Evolutionary conservation across 2,797 vertebrate species (phyloP).

Genomic region (Babyrousa celebensis): DNA sequence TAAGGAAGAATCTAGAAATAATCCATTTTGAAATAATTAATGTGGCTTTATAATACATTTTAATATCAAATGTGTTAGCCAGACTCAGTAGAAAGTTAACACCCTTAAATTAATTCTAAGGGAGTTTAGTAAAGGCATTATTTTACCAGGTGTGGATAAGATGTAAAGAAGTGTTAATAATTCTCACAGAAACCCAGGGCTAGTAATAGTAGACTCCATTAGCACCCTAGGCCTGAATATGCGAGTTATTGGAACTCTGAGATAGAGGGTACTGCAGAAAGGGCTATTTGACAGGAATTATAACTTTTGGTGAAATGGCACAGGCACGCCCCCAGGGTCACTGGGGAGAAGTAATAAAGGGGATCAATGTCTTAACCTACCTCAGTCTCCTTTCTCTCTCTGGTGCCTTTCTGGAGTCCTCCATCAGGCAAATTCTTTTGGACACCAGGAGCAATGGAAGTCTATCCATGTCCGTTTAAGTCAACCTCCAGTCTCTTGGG

Average conservation of each 20-base stretch:
- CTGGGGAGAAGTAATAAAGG: neutral
- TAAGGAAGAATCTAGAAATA: neutral
- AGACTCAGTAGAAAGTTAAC: neutral
- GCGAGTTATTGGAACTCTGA: neutral
- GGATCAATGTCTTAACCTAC: neutral
- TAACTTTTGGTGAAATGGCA: neutral
- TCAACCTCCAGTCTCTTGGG: neutral
- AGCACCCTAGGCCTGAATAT: neutral
- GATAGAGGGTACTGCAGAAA: neutral
- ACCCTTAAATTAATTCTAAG: slow-evolving; percentile 38
- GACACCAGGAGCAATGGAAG: neutral
- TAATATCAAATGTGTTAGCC: neutral
- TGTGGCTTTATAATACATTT: neutral
- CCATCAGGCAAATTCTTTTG: neutral
- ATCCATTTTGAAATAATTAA: neutral
- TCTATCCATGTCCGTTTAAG: neutral
- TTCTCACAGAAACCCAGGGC: neutral
- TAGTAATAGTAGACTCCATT: neutral
- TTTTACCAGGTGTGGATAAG: neutral
- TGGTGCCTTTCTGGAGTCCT: neutral
- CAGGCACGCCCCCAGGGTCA: neutral
- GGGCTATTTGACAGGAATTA: neutral
- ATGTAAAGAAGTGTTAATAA: neutral
- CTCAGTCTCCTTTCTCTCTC: neutral
- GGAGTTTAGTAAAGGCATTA: neutral